A percentile compares a stretch with the other conserved stretches of the same genome.
phyloP scores from a whole-genome alignment of 1,140 invertebrate genomes.

The Drosophila arizonae region DNA sequence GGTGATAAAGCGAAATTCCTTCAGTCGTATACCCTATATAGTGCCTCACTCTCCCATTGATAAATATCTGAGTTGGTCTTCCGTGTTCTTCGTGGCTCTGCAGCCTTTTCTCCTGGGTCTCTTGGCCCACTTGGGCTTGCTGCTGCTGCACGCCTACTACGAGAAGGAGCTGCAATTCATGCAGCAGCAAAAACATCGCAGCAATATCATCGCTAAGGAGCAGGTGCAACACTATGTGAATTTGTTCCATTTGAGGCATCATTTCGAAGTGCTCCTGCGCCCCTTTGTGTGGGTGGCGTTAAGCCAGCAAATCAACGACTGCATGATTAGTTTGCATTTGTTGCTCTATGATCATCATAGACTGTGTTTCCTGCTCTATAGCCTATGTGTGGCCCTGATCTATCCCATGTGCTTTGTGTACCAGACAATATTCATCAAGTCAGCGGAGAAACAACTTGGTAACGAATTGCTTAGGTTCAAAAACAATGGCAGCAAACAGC shows the following conservation, averaged over 20 bases:
- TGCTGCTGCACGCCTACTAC: conserved; percentile 39
- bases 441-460: conserved; percentile 32
- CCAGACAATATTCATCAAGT: conserved; percentile 9
- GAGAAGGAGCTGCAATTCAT: conserved; percentile 11
- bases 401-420: conserved; percentile 40
- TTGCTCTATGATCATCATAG: conserved; percentile 23
- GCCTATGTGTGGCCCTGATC: rapidly evolving
- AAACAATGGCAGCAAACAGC: conserved; percentile 1
- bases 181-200: background rate
- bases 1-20: background rate
- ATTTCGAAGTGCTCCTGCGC: conserved; percentile 42
- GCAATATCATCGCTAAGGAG: background rate
- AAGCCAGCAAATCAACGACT: background rate
- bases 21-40: background rate
- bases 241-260: conserved; percentile 36
- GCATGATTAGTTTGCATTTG: conserved; percentile 35
- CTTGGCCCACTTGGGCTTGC: conserved; percentile 28
- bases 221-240: conserved; percentile 22
- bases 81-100: conserved; percentile 27
- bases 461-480: conserved; percentile 14
- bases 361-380: background rate
- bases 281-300: conserved; percentile 43
- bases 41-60: background rate
- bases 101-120: conserved; percentile 38
- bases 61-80: background rate